These are phyloP conservation scores for Amphilophus citrinellus DNA, from an alignment of 2,113 vertebrate species.

Conservation along the genomic window DNA sequence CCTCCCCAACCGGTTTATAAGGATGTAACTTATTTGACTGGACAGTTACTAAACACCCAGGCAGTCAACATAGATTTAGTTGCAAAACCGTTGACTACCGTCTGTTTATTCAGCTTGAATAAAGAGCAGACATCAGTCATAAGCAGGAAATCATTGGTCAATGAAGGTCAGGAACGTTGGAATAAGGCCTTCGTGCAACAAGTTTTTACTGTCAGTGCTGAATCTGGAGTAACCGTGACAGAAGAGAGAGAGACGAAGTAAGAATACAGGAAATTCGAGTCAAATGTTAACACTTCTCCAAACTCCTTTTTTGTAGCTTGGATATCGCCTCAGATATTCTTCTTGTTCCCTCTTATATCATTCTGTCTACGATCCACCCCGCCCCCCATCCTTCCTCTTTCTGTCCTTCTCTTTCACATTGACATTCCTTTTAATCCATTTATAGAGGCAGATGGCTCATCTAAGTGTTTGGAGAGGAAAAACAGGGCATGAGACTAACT, in stretches of 20 bases:
- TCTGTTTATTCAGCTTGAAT: neutral
- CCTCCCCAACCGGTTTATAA: neutral
- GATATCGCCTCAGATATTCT: neutral
- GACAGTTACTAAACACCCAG: too few relatives aligned
- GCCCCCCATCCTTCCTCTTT: neutral
- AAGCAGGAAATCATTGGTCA: neutral
- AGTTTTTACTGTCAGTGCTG: neutral
- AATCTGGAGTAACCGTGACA: neutral
- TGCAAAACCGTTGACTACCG: neutral
- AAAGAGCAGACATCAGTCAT: neutral
- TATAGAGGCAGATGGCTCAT: conserved; percentile 41
- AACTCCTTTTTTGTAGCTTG: neutral
- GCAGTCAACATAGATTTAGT: neutral
- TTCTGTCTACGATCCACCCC: neutral
- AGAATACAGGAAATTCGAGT: neutral
- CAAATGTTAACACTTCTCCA: neutral
- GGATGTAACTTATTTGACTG: neutral
- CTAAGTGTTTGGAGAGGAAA: conserved; percentile 34
- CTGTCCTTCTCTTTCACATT: conserved; percentile 15
- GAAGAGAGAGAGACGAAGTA: neutral
- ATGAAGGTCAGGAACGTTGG: neutral
- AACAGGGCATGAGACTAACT: conserved; percentile 15
- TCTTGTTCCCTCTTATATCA: neutral
- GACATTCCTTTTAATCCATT: conserved; percentile 54
- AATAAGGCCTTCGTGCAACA: neutral